Base-by-base conservation (phyloP, 2,797 vertebrate genomes). In the Fundulus diaphanus region DNA sequence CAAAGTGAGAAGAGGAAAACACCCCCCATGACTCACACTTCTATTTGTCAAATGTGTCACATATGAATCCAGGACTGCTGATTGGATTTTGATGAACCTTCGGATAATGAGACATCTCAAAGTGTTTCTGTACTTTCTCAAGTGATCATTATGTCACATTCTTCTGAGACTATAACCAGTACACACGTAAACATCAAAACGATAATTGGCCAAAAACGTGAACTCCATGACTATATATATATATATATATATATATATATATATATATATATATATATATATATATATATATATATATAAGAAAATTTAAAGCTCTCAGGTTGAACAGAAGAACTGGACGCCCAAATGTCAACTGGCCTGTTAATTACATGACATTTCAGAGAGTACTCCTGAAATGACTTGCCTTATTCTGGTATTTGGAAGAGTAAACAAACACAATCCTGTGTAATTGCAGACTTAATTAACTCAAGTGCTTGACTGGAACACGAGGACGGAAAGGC, bases 391-490 rank as follows among this genome's bases (percentile, higher is more conserved):
- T 84, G 72, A 86, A 83, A 89, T 80, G 56, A 81, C 79, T 82
- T 63, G 61, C 82, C 78, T 87, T 81, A 90, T 88, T 87, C 85
- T 90, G 88, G 80, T 87, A 88, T 92, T 91, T 91, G 81, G 79
- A 90, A 76, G 79, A 81, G 82, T 88, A 91, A 92, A 92, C 88
- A 91, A 90, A 89, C 80, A 88, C 80, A 88, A 82, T 40, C 29
- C 80, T 70, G 73, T 83, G 82, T 90, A 90, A 92, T 91, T 85
- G 90, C 74, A 81, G 82, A 83, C 85, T 88, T 89, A 90, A 92
- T 93, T 90, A 90, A 80, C 83, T 89, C 72, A 87, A 90, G 87
- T 83, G 76, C 82, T 88, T 87, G 78, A 90, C 78, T 84, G 68
- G 72, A 81, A 82, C 76, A 88, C 0, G 8, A 33, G 72, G 83